Base-by-base conservation (phyloP, 2,797 vertebrate genomes). In the Myripristis jacobus region DNA sequence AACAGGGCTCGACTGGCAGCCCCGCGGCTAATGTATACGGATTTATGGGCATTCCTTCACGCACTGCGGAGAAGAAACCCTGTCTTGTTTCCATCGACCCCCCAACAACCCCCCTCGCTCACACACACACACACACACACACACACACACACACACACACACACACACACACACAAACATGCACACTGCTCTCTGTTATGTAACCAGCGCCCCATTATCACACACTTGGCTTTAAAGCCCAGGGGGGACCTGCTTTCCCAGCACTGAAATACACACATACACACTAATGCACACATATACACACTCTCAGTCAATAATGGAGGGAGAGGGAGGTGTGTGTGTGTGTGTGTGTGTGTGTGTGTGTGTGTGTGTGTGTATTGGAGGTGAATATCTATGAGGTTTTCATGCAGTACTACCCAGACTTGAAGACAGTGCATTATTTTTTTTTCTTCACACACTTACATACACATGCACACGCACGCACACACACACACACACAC, bases 21-120 rank as follows among this genome's bases (percentile, higher is more conserved):
- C 38, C 18, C 68, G 31, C 7, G 60, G 60, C 63, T 9, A 77
- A 80, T 77, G 71, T 76, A 55, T 50, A 21, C 73, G 67, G 79
- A 87, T 79, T 85, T 85, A 84, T 81, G 65, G 73, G 34, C 84
- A 89, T 89, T 89, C 87, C 83, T 89, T 67, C 85, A 87, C 57
- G 73, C 65, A 46, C 61, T 5, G 25, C 9, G 13, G 77, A 85
- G 70, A 86, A 81, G 79, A 87, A 86, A 82, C 69, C 77, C 74
- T 73, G 29, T 34, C 60, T 86, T 86, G 82, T 84, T 81, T 73
- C 66, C 58, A 70, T 29, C 3, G 0, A 75, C 51, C 11, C 50
- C 18, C 46, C 25, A 41, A 54, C 52, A 47, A 65, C n/a, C 18
- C 54, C 57, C 21, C 57, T 41, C 53, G 55, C 69, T 46, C 4